Conservation (phyloP, 1,140 invertebrate species). For the Acromyrmex echinatior region DNA sequence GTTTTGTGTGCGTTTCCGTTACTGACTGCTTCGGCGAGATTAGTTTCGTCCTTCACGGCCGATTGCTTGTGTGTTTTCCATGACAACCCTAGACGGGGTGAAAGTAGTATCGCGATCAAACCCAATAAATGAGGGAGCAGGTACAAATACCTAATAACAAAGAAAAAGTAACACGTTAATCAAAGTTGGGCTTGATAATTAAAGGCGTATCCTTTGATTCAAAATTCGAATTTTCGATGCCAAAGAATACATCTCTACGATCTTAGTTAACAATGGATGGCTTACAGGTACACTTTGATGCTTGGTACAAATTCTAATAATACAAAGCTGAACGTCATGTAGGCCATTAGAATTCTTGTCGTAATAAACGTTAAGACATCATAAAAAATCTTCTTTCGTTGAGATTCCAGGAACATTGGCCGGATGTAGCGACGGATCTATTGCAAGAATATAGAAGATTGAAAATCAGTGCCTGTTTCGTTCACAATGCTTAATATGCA, state of each 20-base stretch:
- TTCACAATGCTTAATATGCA: slow-evolving; percentile 9
- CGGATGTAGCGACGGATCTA: slow-evolving; percentile 91
- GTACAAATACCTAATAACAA: slow-evolving; percentile 86
- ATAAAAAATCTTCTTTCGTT: slow-evolving; percentile 90
- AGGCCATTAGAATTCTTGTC: slow-evolving; percentile 94
- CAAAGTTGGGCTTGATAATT: neutral
- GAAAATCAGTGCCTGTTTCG: neutral
- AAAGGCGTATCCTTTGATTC: neutral
- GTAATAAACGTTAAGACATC: slow-evolving; percentile 92
- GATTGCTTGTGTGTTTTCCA: slow-evolving; percentile 50
- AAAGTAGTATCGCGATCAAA: slow-evolving; percentile 86
- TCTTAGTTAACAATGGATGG: slow-evolving; percentile 72
- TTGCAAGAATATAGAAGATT: slow-evolving; percentile 9
- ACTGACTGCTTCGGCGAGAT: slow-evolving; percentile 55
- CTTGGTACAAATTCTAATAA: slow-evolving; percentile 93
- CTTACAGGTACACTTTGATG: slow-evolving; percentile 90
- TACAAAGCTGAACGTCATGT: slow-evolving; percentile 95
- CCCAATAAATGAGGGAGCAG: slow-evolving; percentile 88
- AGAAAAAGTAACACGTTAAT: neutral
- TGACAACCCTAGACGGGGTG: slow-evolving; percentile 83
- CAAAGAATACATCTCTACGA: neutral
- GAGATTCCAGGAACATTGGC: slow-evolving; percentile 91
- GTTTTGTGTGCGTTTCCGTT: slow-evolving; percentile 75
- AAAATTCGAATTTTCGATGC: neutral
- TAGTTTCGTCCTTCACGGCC: neutral